Evolutionary conservation across 2,888 invertebrate species (phyloP).

Genomic region (Limnephilus lunatus): DNA sequence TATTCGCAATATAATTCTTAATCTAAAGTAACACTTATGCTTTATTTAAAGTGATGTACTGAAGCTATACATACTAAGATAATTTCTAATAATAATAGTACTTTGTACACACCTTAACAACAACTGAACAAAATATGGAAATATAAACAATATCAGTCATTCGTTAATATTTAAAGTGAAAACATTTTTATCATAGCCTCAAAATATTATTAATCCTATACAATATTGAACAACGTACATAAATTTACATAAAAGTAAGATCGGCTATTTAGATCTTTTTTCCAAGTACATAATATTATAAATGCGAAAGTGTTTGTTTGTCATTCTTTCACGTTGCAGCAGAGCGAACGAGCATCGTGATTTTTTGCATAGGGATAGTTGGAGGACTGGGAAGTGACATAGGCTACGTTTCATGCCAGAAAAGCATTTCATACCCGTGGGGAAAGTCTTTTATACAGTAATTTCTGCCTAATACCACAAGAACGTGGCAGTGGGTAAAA

Average conservation of each 20-base stretch:
- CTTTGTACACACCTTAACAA: constrained; percentile 41
- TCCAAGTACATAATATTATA: no score
- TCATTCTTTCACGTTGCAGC: no score
- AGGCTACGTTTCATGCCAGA: no score
- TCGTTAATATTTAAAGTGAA: neutral
- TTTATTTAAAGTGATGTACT: neutral
- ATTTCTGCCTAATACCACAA: no score
- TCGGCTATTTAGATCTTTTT: neutral
- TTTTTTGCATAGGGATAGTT: no score
- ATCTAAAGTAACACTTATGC: constrained; percentile 8
- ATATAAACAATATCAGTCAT: constrained; percentile 44
- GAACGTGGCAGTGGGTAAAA: no score
- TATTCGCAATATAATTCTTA: constrained; percentile 23
- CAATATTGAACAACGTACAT: neutral
- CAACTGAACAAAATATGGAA: neutral
- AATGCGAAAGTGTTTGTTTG: no score
- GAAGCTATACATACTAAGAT: neutral
- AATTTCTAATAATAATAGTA: constrained; percentile 18
- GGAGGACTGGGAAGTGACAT: no score
- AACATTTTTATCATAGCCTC: constrained; percentile 7
- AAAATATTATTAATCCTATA: neutral
- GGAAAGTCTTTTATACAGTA: no score
- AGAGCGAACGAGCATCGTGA: no score
- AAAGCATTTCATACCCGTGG: no score
- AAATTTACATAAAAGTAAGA: neutral